phyloP scores from a whole-genome alignment of 92 coral and sea anemone genomes.

The Paragorgia papillata region DNA sequence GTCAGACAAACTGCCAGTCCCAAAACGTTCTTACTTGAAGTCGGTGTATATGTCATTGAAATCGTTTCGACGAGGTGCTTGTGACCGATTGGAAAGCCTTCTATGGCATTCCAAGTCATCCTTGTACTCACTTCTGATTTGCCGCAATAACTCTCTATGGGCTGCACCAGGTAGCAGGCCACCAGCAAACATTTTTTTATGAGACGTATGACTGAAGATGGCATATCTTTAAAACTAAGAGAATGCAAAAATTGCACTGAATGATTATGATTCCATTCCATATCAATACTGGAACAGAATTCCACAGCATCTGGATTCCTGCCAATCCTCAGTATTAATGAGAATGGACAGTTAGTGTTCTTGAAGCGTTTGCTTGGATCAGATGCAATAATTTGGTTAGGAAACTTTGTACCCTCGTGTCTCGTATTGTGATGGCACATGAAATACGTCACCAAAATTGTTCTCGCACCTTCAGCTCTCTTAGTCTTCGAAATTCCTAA shows the following conservation, averaged over 20 bases:
- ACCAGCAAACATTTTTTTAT: background rate
- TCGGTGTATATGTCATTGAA: background rate
- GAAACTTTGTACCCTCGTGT: slow-evolving; percentile 19
- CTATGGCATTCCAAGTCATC: slow-evolving; percentile 2
- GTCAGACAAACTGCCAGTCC: no score
- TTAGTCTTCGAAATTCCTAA: slow-evolving; percentile 5
- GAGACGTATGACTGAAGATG: background rate
- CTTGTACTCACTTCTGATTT: background rate
- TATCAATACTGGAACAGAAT: slow-evolving; percentile 2
- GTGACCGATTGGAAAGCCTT: slow-evolving; percentile 1
- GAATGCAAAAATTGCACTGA: slow-evolving; percentile 9
- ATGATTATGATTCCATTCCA: slow-evolving; percentile 34
- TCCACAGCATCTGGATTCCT: background rate
- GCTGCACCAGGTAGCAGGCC: slow-evolving; percentile 1
- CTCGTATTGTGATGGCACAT: slow-evolving; percentile 23
- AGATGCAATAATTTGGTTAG: background rate
- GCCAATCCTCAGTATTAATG: background rate
- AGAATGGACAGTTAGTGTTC: slow-evolving; percentile 36
- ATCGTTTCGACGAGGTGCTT: background rate
- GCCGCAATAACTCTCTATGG: background rate
- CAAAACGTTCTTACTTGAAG: no score
- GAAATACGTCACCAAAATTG: background rate
- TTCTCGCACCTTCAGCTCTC: background rate
- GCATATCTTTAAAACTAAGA: slow-evolving; percentile 13
- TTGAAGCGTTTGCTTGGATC: slow-evolving; percentile 7